Percentiles rank a stretch among this genome's conserved stretches.
These are phyloP conservation scores for Dorcus parallelipipedus DNA, from an alignment of 2,888 invertebrate species.

Conservation along the genomic window DNA sequence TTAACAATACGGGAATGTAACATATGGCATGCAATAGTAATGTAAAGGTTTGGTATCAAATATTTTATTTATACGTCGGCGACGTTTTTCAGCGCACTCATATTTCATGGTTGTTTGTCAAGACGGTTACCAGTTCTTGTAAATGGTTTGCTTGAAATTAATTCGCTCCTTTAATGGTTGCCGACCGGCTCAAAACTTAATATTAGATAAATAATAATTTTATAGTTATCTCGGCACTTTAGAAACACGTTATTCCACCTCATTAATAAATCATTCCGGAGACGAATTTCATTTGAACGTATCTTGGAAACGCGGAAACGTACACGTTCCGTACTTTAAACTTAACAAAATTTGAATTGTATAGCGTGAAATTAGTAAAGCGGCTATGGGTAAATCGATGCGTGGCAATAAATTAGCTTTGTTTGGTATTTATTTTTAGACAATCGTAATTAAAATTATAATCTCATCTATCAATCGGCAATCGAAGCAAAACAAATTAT, in stretches of 20 bases:
- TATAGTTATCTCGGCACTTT: constrained; percentile 9
- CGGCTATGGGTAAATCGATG: no score
- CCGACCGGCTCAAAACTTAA: constrained; percentile 19
- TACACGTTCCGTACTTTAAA: no score
- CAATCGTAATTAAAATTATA: constrained; percentile 23
- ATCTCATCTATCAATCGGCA: constrained; percentile 29
- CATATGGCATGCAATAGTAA: constrained; percentile 22
- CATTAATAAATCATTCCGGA: not conserved
- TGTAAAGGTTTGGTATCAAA: constrained; percentile 26
- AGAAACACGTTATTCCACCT: not conserved
- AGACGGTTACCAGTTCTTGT: constrained; percentile 42
- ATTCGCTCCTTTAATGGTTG: constrained; percentile 35
- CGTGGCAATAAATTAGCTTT: no score
- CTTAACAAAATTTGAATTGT: no score
- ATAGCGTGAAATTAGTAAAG: no score
- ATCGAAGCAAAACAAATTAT: constrained; percentile 31
- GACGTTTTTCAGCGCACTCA: constrained; percentile 38
- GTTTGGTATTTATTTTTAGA: no score
- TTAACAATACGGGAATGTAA: constrained; percentile 20
- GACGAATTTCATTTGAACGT: no score
- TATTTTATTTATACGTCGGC: constrained; percentile 33
- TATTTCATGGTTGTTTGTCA: constrained; percentile 47
- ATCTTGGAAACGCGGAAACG: no score
- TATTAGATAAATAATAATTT: constrained; percentile 13
- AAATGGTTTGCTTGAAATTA: constrained; percentile 37